Evolutionary conservation across 1,140 invertebrate species (phyloP), one percentile per base, ranked within the genome.

Genomic region (Megalonaias nervosa): DNA sequence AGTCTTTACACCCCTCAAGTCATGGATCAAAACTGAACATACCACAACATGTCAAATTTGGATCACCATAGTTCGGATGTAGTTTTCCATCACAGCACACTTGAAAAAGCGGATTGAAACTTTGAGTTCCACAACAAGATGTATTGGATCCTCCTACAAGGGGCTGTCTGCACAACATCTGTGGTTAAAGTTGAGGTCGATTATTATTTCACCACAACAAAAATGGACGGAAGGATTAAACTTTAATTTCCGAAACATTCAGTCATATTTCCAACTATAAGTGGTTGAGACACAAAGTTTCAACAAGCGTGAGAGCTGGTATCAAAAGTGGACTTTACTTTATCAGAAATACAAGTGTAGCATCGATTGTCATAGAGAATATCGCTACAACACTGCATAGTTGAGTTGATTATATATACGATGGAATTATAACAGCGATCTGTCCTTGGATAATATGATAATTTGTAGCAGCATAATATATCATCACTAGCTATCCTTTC

Each of bases 11-110:
- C 31, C 31, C 5, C 31, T 31, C 31, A 5, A 1, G 5, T 5
- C 31, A 31, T 31, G 31, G 31, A 31, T 31, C 31, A 31, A 31
- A 31, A 5, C 31, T 31, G 31, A 31, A 31, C 31, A 31, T 31
- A 31, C 31, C 31, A 31, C 31, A 31, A 31, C 31, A 31, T 31
- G 31, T 31, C 31, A 5, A 31, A 5, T 31, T 31, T 5, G 31
- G 31, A 31, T 31, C 31, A 31, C 31, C 31, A 31, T 31, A 31
- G 31, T 31, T 31, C 31, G 31, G 31, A 1, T 31, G 31, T 31
- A 31, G 31, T 31, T 64, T 67, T 5, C 71, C 71, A 66, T 74
- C 71, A 26, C 71, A 74, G 55, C 71, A 74, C 12, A 74, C 31
- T 12, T 57, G 58, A 13, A 57, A 56, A 19, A 66, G 55, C 21